Evolutionary conservation across 1,140 invertebrate genomes (phyloP).

Genomic region (Leguminivora glycinivorella): DNA sequence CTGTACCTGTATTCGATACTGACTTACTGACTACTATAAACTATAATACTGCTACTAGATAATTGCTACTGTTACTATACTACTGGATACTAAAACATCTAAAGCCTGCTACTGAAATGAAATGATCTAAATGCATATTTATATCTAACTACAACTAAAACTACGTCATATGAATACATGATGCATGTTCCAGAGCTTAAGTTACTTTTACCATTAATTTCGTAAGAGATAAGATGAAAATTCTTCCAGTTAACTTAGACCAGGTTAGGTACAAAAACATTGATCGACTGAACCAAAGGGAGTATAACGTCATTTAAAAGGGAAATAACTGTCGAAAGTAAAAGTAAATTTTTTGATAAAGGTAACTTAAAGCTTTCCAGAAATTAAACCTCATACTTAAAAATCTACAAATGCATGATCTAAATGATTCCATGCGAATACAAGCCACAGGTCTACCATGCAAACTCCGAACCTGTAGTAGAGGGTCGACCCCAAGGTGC

Average conservation of each 20-base stretch:
- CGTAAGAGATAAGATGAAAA: background rate
- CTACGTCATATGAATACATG: background rate
- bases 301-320: too few species aligned
- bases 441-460: slow-evolving; percentile 46
- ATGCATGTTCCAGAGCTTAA: background rate
- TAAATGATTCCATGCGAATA: slow-evolving; percentile 6
- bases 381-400: too few species aligned
- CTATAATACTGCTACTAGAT: background rate
- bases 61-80: background rate
- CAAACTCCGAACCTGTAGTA: slow-evolving; percentile 68
- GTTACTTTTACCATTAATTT: background rate
- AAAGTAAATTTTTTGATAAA: background rate
- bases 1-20: too few species aligned
- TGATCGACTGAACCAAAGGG: too few species aligned
- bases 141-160: background rate
- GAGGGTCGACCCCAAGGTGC: slow-evolving; percentile 62
- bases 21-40: background rate
- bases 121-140: background rate
- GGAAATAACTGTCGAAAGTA: too few species aligned
- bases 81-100: background rate
- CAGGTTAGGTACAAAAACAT: background rate
- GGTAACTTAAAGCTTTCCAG: background rate
- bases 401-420: background rate
- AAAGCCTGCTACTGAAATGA: background rate
- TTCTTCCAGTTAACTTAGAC: too few species aligned